Evolutionary conservation across 1,140 invertebrate genomes (phyloP), one percentile per base, ranked within the genome.

Genomic region (Drosophila grimshawi): DNA sequence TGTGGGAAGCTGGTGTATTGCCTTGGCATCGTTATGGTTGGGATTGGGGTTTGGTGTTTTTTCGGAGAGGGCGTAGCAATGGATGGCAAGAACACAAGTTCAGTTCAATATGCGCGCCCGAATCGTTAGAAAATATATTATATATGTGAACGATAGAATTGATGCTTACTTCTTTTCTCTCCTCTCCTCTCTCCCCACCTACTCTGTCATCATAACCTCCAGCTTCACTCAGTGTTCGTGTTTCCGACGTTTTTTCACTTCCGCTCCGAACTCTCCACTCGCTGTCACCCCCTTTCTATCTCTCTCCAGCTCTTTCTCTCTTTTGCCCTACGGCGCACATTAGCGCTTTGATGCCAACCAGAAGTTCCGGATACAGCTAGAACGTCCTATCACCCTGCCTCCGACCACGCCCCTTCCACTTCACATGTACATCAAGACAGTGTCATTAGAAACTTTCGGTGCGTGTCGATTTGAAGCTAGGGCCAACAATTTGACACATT

Each of bases 111-210:
- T 57, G 67, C 43, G 64, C 45, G 49, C 59, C 61, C 65, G 61
- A 65, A 80, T 89, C 85, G 80, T 89, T 88, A 83, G 80, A 57
- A 83, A 89, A 89, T 88, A 46, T 85, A 81, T 89, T 83, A 88
- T 75, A 73, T 70, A 64, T 73, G 66, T 27, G 61, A 67, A 39
- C 63, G 63, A 49, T 61, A 46, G 64, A 48, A 65, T 66, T 65
- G 60, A 56, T 76, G 29, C 63, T 53, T 27, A 27, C 10, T 37
- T 35, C 4, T 41, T n/a, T 41, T 7, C 32, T 41, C 48, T 11
- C 2, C 37, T 8, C 27, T 29, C 5, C 71, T 11, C 56, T 35
- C 3, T 39, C 10, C 29, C 33, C 19, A 19, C 19, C 19, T 1
- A 19, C 19, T 19, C 19, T 19, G 19, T 19, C 19, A 19, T 19